Evolutionary conservation across 1,140 invertebrate species (phyloP), one percentile per base, ranked within the genome.

Genomic region (Dinoponera quadriceps): DNA sequence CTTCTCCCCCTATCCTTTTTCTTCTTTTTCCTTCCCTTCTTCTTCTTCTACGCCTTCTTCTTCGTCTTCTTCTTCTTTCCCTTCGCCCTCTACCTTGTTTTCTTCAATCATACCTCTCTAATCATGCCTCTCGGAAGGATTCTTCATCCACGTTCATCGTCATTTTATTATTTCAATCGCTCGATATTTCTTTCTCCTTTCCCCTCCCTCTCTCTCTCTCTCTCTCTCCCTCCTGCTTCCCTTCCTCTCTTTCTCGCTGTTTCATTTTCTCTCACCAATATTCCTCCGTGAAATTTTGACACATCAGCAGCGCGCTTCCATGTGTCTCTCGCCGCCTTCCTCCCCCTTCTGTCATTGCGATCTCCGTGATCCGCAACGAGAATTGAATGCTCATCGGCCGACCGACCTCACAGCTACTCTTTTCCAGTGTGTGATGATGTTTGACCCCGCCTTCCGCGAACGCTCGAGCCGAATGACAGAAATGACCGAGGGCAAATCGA

Each of bases 391-490:
- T 1, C 38, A 33, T n/a, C 60, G 22, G 81, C 54, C 57, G 63
- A 51, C 83, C 86, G 81, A 86, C 81, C 55, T 65, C 83, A 20
- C 33, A 63, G 33, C 33, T 44, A 63, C 14, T 54, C 29, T 57
- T n/a, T n/a, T 69, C 33, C 38, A 11, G 27, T 55, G 25, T 16
- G 7, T 33, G 27, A 20, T 22, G n/a, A 22, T 57, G 20, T 63
- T 48, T 84, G 83, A 73, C 63, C 49, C 14, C 69, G 16, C 54
- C 66, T 87, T 78, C 81, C 60, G 48, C 38, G 48, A 77, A 66
- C 59, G 51, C 44, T 80, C 33, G n/a, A 80, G 14, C 29, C 51
- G 75, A 80, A 59, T 71, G 65, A 71, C 51, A 71, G 38, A 71
- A 71, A 80, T 71, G 65, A 59, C 9, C 25, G 51, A 29, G 55